Percentiles rank a stretch among this genome's conserved stretches.
Evolutionary conservation across 2,113 vertebrate species (phyloP).

Genomic region (Tetrao urogallus): DNA sequence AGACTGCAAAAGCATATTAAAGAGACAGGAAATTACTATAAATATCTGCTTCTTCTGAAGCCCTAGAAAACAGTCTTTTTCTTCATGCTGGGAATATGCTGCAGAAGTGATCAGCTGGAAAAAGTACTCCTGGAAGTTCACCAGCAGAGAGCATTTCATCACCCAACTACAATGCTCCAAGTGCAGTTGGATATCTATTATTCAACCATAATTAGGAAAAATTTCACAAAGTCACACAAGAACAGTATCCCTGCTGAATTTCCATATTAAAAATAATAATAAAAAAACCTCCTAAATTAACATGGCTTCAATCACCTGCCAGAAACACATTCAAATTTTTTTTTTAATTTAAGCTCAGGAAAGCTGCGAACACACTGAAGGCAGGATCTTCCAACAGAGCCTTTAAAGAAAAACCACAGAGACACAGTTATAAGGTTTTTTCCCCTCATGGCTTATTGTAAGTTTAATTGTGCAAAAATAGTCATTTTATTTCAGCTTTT

Average conservation of each 20-base stretch:
- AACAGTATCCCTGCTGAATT: neutral
- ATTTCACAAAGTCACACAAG: neutral
- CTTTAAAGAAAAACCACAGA: neutral
- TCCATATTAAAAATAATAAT: neutral
- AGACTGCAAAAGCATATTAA: neutral
- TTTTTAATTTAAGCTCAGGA: neutral
- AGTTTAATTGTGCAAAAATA: constrained; percentile 48
- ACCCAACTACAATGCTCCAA: neutral
- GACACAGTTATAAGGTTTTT: rapidly evolving
- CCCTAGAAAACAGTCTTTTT: neutral
- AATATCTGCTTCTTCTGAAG: neutral
- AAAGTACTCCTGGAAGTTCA: neutral
- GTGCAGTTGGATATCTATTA: neutral
- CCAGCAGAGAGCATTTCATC: neutral
- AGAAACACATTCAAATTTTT: neutral
- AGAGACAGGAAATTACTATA: neutral
- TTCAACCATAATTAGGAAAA: neutral
- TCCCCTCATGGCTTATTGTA: neutral
- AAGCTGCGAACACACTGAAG: neutral
- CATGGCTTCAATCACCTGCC: neutral
- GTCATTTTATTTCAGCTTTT: neutral
- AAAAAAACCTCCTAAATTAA: neutral
- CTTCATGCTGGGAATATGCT: neutral
- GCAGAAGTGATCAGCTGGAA: neutral
- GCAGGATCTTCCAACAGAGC: neutral